Evolutionary conservation across 2,888 invertebrate genomes (phyloP).

Genomic region (Periphyllus acericola): DNA sequence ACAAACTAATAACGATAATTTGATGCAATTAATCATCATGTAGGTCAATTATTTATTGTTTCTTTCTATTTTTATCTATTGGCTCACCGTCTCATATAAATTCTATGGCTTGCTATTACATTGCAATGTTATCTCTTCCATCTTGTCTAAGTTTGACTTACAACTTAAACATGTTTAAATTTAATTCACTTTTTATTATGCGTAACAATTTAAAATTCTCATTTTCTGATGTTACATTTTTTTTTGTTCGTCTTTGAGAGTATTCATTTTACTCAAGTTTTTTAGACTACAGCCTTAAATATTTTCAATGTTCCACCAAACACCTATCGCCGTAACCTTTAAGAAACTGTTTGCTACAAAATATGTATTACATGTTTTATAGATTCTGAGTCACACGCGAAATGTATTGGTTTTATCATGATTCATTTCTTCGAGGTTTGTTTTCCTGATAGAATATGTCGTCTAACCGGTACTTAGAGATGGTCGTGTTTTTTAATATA

Average conservation of each 20-base stretch:
- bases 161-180: background rate
- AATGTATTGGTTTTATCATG: no score
- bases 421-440: no score
- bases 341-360: constrained; percentile 4
- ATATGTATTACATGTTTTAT: background rate
- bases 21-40: background rate
- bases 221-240: background rate
- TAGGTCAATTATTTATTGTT: background rate
- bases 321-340: background rate
- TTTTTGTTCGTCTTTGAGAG: constrained; percentile 3
- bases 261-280: constrained; percentile 23
- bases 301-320: background rate
- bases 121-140: background rate
- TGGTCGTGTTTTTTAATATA: no score
- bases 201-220: background rate
- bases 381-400: no score
- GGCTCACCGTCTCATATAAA: background rate
- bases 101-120: background rate
- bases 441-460: no score
- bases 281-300: background rate
- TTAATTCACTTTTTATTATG: background rate
- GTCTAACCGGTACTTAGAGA: no score
- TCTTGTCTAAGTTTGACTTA: background rate
- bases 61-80: constrained; percentile 10
- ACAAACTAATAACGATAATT: no score